Conservation (phyloP, 2,797 vertebrate species). For the Rhinophrynus dorsalis region DNA sequence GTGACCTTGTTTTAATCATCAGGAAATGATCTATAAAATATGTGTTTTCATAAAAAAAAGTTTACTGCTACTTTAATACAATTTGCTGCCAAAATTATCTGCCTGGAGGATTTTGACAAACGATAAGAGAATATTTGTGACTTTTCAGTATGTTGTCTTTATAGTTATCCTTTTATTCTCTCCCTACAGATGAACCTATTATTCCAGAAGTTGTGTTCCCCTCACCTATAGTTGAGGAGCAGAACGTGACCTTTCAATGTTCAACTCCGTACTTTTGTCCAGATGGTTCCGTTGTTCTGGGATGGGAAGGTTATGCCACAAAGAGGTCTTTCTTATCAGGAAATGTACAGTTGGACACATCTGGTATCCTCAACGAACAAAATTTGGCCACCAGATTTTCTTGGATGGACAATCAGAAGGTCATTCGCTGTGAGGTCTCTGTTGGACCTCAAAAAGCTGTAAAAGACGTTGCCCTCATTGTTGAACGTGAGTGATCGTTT, state of each 20-base stretch:
- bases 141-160: not conserved
- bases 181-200: constrained; percentile 48
- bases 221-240: constrained; percentile 41
- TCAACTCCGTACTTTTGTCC: constrained; percentile 65
- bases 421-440: constrained; percentile 54
- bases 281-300: not conserved
- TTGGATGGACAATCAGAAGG: constrained; percentile 63
- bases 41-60: too few relatives aligned
- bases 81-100: too few relatives aligned
- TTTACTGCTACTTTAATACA: too few relatives aligned
- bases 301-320: constrained; percentile 59
- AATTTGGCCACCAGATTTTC: constrained; percentile 56
- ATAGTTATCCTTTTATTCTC: not conserved
- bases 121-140: not conserved
- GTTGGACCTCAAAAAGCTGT: not conserved
- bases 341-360: constrained; percentile 44
- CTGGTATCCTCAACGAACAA: fast-evolving
- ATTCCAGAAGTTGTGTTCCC: not conserved
- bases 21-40: too few relatives aligned
- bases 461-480: constrained; percentile 50
- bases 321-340: not conserved
- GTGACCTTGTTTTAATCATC: not conserved
- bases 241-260: constrained; percentile 53
- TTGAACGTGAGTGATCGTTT: constrained; percentile 60
- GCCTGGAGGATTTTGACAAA: not conserved